Percentiles rank a stretch among this genome's conserved stretches.
Evolutionary conservation across 2,797 vertebrate genomes (phyloP).

Genomic region (Enteromius afrohamiltoni): DNA sequence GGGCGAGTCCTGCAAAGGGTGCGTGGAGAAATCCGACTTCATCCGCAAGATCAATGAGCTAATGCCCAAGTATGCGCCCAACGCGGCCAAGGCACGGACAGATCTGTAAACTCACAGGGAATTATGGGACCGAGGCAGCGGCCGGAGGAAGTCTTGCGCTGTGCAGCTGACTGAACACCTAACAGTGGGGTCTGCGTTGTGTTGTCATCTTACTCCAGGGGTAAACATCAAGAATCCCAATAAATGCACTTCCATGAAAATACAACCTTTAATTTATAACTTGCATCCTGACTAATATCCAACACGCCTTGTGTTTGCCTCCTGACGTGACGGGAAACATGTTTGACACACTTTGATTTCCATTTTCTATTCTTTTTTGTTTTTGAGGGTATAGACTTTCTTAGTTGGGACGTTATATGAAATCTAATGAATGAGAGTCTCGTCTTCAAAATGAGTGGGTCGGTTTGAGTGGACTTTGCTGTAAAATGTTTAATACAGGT

Average conservation of each 20-base stretch:
- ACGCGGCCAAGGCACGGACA: slow-evolving; percentile 87
- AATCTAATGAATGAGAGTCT: slow-evolving; percentile 10
- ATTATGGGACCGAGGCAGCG: slow-evolving; percentile 63
- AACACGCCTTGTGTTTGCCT: background rate
- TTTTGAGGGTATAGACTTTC: slow-evolving; percentile 42
- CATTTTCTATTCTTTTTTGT: slow-evolving; percentile 10
- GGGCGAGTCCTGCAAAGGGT: slow-evolving; percentile 96
- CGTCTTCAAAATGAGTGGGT: slow-evolving; percentile 70
- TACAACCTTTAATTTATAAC: slow-evolving; percentile 2
- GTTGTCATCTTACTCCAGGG: slow-evolving; percentile 39
- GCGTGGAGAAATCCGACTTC: slow-evolving; percentile 94
- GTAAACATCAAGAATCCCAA: slow-evolving; percentile 33
- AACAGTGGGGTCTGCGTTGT: slow-evolving; percentile 36
- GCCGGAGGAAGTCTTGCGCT: slow-evolving; percentile 25
- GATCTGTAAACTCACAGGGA: slow-evolving; percentile 79
- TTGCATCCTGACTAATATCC: background rate
- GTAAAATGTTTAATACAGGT: slow-evolving; percentile 70
- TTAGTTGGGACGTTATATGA: slow-evolving; percentile 45
- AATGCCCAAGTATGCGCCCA: slow-evolving; percentile 94
- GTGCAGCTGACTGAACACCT: slow-evolving; percentile 59
- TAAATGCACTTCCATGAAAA: background rate
- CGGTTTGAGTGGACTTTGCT: slow-evolving; percentile 71
- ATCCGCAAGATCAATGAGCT: slow-evolving; percentile 96
- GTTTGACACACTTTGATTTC: slow-evolving; percentile 23
- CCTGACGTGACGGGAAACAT: background rate